Evolutionary conservation across 2,797 vertebrate genomes (phyloP), one percentile per base, ranked within the genome.

Genomic region (Sardinella longiceps): DNA sequence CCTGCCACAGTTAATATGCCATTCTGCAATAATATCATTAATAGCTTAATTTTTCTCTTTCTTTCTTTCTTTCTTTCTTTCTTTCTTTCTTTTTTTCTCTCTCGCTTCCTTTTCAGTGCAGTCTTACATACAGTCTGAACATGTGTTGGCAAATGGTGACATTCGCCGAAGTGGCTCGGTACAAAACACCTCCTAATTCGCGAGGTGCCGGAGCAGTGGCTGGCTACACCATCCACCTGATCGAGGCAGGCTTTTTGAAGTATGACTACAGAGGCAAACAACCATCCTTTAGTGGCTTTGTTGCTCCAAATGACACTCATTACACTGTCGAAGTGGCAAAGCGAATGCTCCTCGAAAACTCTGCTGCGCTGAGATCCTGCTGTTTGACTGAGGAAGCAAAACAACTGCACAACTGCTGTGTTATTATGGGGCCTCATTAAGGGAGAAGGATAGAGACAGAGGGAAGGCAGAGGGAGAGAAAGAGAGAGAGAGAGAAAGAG

Each of bases 381-480:
- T 95, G 95, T 95, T 95, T 94, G 93, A 95, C 94, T 93, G 94
- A 95, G 93, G 93, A 93, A 94, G 94, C 94, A 95, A 95, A 96
- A 95, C 94, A 96, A 95, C 94, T 94, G 94, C 94, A 94, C 95
- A 95, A 95, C 95, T 93, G 94, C 94, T 93, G 94, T 94, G 94
- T 95, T 95, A 96, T 95, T 95, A 95, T 94, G 94, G 94, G 93
- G 94, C 94, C 95, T 96, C 95, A 95, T 96, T 96, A 96, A 94
- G 94, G 94, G 93, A 94, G 93, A 94, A 91, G 93, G 94, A 88
- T 88, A 84, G 93, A 94, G 87, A 60, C 63, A 56, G 80, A 83
- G 84, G 53, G 50, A 33, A 81, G 18, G 77, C 39, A 43, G 28
- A 56, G 81, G 28, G 28, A 58, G 46, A 30, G 53, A 60, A 2